A percentile compares a stretch with the other conserved stretches of the same genome.
phyloP scores from a whole-genome alignment of 2,888 invertebrate genomes.

The Aphidius colemani region DNA sequence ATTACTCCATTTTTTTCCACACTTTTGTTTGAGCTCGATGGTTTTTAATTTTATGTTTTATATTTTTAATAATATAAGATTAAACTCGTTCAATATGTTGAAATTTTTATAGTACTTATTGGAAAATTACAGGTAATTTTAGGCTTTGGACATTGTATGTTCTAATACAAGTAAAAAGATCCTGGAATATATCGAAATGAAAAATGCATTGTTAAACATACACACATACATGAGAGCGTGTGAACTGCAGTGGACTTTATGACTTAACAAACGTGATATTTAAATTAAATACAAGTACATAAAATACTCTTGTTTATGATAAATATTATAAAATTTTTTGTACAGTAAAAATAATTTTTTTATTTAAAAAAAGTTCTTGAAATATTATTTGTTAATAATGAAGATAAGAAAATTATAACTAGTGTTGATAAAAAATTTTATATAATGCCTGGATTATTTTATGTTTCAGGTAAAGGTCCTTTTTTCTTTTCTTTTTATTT shows the following conservation, averaged over 20 bases:
- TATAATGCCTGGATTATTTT: too few relatives aligned
- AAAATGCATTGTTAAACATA: not conserved
- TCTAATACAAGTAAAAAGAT: constrained; percentile 12
- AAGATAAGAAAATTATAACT: not conserved
- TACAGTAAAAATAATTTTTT: too few relatives aligned
- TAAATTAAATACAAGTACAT: constrained; percentile 18
- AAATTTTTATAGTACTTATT: constrained; percentile 36
- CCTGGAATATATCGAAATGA: constrained; percentile 14
- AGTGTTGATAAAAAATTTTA: too few relatives aligned
- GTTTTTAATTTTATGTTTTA: too few relatives aligned
- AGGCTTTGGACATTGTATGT: constrained; percentile 13
- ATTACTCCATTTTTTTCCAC: too few relatives aligned
- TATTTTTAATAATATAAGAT: too few relatives aligned
- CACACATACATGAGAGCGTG: constrained; percentile 40
- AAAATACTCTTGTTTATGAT: not conserved
- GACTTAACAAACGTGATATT: constrained; percentile 45
- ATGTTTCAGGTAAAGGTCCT: too few relatives aligned
- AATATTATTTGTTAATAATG: constrained; percentile 20
- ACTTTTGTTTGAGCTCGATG: too few relatives aligned
- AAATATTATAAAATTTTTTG: too few relatives aligned
- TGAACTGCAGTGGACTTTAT: constrained; percentile 53
- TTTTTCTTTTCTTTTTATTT: too few relatives aligned
- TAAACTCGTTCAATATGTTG: too few relatives aligned
- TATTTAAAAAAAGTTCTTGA: too few relatives aligned
- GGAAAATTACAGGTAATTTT: constrained; percentile 52